These are phyloP conservation scores for Serinus canaria DNA, from an alignment of 2,113 vertebrate species.

Conservation along the genomic window DNA sequence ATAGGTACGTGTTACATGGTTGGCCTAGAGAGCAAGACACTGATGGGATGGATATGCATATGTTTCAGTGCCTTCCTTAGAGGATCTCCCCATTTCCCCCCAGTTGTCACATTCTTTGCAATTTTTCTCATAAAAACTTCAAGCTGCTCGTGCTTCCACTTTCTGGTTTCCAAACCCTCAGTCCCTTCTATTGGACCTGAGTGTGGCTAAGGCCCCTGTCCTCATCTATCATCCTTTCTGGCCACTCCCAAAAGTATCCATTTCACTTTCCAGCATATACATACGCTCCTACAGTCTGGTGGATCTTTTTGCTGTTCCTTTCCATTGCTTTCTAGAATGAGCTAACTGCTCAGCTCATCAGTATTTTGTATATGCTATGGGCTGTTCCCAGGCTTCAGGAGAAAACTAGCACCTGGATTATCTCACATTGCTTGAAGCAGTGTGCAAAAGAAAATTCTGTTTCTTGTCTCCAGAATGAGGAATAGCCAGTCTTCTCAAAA, in stretches of 20 bases:
- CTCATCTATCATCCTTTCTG: neutral
- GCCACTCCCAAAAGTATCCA: neutral
- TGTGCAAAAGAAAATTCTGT: neutral
- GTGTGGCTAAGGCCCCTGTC: neutral
- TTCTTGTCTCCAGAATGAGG: neutral
- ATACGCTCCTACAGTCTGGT: neutral
- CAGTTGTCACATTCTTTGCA: neutral
- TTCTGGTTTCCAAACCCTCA: neutral
- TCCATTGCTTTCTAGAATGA: neutral
- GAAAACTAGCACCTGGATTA: neutral
- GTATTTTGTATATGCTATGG: neutral
- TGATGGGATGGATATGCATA: neutral
- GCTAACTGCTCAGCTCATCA: neutral
- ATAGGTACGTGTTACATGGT: neutral
- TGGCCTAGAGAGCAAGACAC: neutral
- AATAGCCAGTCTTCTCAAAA: neutral
- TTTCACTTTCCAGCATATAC: neutral
- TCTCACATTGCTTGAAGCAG: neutral
- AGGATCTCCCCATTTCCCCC: neutral
- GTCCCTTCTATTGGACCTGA: neutral
- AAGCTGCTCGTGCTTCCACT: neutral
- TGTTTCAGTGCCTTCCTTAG: neutral
- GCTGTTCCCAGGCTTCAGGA: neutral
- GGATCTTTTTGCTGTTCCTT: neutral
- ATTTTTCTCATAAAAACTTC: neutral